Percentiles rank a stretch among this genome's conserved stretches.
Evolutionary conservation across 2,113 vertebrate genomes (phyloP).

Genomic region (Clarias magur): DNA sequence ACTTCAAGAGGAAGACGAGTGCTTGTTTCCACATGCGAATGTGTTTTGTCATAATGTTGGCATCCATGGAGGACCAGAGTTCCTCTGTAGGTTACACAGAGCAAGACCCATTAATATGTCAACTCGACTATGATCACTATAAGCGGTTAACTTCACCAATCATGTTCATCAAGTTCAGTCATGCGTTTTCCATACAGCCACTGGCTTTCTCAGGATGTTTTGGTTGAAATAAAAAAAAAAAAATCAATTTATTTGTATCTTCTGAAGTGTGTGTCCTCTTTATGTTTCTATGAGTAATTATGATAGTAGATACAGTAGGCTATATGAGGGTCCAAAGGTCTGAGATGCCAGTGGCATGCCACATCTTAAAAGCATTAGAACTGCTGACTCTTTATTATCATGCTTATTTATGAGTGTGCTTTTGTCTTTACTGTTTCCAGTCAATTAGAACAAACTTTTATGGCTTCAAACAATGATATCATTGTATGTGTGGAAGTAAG

Average conservation of each 20-base stretch:
- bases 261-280: no score
- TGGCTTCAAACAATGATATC: not conserved
- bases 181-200: not conserved
- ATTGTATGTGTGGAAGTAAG: not conserved
- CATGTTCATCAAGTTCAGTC: not conserved
- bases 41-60: slow-evolving; percentile 58
- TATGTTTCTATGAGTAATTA: not conserved
- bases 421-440: not conserved
- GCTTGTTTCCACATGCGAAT: slow-evolving; percentile 67
- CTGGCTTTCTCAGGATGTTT: not conserved
- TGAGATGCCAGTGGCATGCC: not conserved
- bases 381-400: not conserved
- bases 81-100: slow-evolving; percentile 49
- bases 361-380: not conserved
- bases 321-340: not conserved
- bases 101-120: not conserved
- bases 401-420: not conserved
- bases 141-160: not conserved
- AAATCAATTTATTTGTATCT: not conserved
- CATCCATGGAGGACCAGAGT: slow-evolving; percentile 60
- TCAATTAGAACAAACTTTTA: not conserved
- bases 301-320: not conserved
- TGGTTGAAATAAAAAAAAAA: not conserved
- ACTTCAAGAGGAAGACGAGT: slow-evolving; percentile 62
- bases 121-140: not conserved